Conservation (phyloP, 2,888 invertebrate genomes). For the Pheosia tremula region DNA sequence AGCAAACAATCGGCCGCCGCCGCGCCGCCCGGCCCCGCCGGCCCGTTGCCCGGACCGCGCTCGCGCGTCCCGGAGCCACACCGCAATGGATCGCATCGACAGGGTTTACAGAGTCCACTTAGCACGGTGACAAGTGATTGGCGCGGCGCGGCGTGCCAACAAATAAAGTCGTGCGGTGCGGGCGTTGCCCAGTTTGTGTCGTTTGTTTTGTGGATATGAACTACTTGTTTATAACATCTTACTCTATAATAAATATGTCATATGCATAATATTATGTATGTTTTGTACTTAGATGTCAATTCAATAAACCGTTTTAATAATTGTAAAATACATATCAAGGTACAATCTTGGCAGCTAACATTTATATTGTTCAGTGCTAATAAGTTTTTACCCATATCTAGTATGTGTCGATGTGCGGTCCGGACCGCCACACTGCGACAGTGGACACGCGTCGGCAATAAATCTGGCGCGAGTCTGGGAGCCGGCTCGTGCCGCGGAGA, state of each 20-base stretch:
- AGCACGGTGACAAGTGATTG: conserved; percentile 4
- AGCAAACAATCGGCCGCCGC: conserved; percentile 8
- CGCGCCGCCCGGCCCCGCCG: not conserved
- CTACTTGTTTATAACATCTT: no score
- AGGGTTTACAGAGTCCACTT: conserved; percentile 1
- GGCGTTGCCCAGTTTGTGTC: not conserved
- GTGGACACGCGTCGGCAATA: conserved; percentile 56
- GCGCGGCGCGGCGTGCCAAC: not conserved
- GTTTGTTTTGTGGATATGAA: not conserved
- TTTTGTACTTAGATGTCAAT: no score
- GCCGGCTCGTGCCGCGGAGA: not conserved
- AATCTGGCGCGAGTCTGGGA: conserved; percentile 41
- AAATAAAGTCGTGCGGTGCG: not conserved
- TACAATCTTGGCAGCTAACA: not conserved
- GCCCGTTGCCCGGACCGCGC: not conserved
- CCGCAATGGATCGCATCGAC: not conserved
- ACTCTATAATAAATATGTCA: no score
- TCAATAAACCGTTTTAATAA: no score
- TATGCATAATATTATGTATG: no score
- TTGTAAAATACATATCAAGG: not conserved
- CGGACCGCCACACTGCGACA: conserved; percentile 36
- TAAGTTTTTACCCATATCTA: not conserved
- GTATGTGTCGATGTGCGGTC: not conserved
- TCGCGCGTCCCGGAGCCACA: not conserved
- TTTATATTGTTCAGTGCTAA: not conserved